These are phyloP conservation scores for Hapalemur alaotrensis DNA, from an alignment of 2,797 vertebrate species.

Conservation along the genomic window DNA sequence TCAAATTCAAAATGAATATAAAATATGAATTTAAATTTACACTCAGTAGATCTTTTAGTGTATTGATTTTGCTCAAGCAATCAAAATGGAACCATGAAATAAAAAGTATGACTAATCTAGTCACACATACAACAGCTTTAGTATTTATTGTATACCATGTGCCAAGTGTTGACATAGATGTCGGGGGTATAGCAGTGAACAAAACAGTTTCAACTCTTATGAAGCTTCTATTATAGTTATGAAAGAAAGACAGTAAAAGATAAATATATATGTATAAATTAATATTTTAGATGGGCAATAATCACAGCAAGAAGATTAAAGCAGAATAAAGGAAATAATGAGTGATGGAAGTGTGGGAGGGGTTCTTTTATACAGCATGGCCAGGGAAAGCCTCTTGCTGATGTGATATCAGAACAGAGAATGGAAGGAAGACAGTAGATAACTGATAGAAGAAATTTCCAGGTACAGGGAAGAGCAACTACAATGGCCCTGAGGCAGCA, in stretches of 20 bases:
- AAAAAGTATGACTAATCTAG: neutral
- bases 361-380: neutral
- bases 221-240: neutral
- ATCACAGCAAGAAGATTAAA: neutral
- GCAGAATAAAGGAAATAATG: neutral
- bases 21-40: neutral
- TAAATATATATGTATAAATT: neutral
- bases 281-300: neutral
- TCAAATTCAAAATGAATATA: neutral
- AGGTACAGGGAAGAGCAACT: neutral
- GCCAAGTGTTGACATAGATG: neutral
- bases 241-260: neutral
- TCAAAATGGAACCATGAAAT: neutral
- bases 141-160: neutral
- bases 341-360: neutral
- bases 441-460: neutral
- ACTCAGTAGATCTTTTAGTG: neutral
- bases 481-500: neutral
- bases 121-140: neutral
- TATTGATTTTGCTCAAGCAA: neutral
- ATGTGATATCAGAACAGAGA: neutral
- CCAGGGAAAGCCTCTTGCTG: neutral
- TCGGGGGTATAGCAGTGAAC: neutral
- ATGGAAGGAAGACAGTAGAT: neutral
- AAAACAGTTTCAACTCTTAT: neutral